Percentiles rank a stretch among this genome's conserved stretches.
Evolutionary conservation across 2,888 invertebrate genomes (phyloP).

Genomic region (Hirtodrosophila cameraria): DNA sequence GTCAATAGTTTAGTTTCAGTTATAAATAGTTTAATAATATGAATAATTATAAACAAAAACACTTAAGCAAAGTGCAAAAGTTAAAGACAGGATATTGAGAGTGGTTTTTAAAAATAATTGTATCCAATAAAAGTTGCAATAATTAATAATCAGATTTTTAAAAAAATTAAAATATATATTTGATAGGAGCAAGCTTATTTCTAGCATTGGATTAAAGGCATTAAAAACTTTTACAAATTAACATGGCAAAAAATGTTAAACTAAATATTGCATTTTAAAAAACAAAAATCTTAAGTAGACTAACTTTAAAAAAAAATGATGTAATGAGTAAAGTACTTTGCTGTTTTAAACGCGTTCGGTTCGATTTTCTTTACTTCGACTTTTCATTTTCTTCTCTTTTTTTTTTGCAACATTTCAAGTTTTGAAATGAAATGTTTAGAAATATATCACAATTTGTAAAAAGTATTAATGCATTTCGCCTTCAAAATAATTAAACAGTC

Average conservation of each 20-base stretch:
- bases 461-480: slow-evolving; percentile 69
- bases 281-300: slow-evolving; percentile 61
- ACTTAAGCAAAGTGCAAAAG: slow-evolving; percentile 29
- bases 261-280: slow-evolving; percentile 70
- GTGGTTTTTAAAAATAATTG: slow-evolving; percentile 19
- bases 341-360: slow-evolving; percentile 57
- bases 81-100: slow-evolving; percentile 11
- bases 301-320: slow-evolving; percentile 42
- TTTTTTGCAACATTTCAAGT: slow-evolving; percentile 66
- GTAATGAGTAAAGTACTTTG: slow-evolving; percentile 68
- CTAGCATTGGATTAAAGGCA: slow-evolving; percentile 47
- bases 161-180: slow-evolving; percentile 6
- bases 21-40: slow-evolving; percentile 75
- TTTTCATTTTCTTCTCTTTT: slow-evolving; percentile 44
- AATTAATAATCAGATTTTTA: slow-evolving; percentile 12
- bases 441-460: slow-evolving; percentile 83
- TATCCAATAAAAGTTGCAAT: slow-evolving; percentile 5
- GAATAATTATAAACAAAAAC: slow-evolving; percentile 59
- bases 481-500: slow-evolving; percentile 59
- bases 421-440: slow-evolving; percentile 80
- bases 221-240: slow-evolving; percentile 70
- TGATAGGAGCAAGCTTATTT: slow-evolving; percentile 26
- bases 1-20: slow-evolving; percentile 75
- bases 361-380: slow-evolving; percentile 45
- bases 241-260: slow-evolving; percentile 70